phyloP scores from a whole-genome alignment of 23 tunicate species.

The Pegea sp. region DNA sequence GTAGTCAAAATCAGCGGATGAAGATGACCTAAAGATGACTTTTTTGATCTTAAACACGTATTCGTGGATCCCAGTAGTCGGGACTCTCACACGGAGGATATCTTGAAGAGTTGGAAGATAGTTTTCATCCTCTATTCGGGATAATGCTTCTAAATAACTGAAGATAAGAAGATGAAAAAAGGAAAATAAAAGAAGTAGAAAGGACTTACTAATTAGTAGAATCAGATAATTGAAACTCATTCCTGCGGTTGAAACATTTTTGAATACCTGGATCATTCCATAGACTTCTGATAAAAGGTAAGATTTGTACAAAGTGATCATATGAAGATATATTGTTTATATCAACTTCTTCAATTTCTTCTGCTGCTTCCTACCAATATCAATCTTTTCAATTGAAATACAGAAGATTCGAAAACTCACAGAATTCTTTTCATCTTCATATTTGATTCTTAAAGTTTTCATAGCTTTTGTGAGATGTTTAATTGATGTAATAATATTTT shows the following conservation, averaged over 20 bases:
- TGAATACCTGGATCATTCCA: slow-evolving; percentile 1
- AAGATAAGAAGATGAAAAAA: not conserved
- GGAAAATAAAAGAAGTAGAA: not conserved
- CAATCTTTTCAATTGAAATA: too few species aligned
- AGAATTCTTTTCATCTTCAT: not conserved
- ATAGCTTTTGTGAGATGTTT: not conserved
- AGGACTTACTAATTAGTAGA: not conserved
- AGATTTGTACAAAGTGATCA: not conserved
- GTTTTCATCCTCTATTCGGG: not conserved
- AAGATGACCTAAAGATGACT: not conserved
- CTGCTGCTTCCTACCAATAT: too few species aligned
- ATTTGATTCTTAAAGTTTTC: not conserved
- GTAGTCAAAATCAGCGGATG: too few species aligned
- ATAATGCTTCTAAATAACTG: not conserved
- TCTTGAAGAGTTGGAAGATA: slow-evolving; percentile 3
- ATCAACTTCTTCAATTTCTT: too few species aligned
- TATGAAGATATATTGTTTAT: too few species aligned
- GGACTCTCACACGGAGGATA: slow-evolving; percentile 2
- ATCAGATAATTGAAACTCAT: not conserved
- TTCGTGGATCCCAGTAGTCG: slow-evolving; percentile 3
- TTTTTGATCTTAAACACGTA: slow-evolving; percentile 1
- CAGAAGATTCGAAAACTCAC: too few species aligned
- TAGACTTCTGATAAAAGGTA: not conserved
- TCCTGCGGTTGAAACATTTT: slow-evolving; percentile 1
- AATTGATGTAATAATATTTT: not conserved